Evolutionary conservation across 2,888 invertebrate genomes (phyloP), one percentile per base, ranked within the genome.

Genomic region (Himalopsyche japonica): DNA sequence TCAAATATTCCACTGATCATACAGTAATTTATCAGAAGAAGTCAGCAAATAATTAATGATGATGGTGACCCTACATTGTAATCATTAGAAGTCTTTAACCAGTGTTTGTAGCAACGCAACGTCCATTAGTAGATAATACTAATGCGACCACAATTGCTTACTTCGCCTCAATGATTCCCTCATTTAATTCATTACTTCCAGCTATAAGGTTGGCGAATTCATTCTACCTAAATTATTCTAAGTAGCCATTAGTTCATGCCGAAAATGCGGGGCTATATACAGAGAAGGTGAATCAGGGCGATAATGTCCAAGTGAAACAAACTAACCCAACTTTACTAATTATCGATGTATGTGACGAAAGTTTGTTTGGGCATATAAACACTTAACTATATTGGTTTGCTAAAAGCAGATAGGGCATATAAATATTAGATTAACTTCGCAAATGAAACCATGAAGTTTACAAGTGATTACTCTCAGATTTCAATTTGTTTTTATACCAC

Each of bases 81-180:
- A 64, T 64, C 27, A 64, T n/a, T 24, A 24, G 57, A 20, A 24
- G 64, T 64, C 24, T 12, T 64, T 24, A 57, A 20, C 57, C 57
- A 1, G 3, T 57, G 24, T 10, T 24, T 37, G 1, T 5, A 64
- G 12, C 12, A 32, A 7, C 3, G 77, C 20, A 77, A 34, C 32
- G 70, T 37, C 77, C 20, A 77, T 24, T 24, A 12, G 24, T n/a
- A 20, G 77, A 77, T 37, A 77, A 20, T 76, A 24, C 81, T 81
- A 77, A 81, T 76, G 81, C 47, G 43, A 20, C 10, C 47, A 32
- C 81, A 81, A 76, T 81, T 47, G 48, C 81, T 81, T 48, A 47
- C 81, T 48, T 81, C 24, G 48, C 70, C 27, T 81, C 70, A 81
- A 81, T 76, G 81, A 32, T 20, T 43, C 47, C 34, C 47, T 48